Conservation (phyloP, 1,140 invertebrate genomes). For the Hylaeus volcanicus region DNA sequence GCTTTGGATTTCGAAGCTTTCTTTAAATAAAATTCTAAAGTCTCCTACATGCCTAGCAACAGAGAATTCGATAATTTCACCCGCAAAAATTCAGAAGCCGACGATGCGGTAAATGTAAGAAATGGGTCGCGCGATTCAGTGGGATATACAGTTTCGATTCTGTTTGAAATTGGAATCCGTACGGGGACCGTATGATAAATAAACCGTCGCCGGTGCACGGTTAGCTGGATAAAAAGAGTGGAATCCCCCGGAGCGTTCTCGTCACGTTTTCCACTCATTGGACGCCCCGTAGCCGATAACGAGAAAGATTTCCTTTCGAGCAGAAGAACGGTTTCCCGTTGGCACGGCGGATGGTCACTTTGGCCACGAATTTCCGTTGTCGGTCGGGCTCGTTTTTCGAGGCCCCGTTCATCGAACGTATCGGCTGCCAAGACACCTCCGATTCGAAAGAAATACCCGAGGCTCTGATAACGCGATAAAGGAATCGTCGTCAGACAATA, state of each 20-base stretch:
- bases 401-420: slow-evolving; percentile 23
- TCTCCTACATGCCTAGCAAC: too few species aligned
- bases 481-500: neutral
- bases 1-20: too few species aligned
- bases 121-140: neutral
- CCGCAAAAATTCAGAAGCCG: too few species aligned
- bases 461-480: neutral
- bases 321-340: slow-evolving; percentile 43
- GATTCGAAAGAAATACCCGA: neutral
- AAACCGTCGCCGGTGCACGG: neutral
- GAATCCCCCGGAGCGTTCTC: slow-evolving; percentile 44
- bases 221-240: neutral
- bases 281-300: slow-evolving; percentile 57
- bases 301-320: slow-evolving; percentile 49
- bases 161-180: neutral
- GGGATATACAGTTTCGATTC: neutral
- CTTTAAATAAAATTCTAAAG: too few species aligned
- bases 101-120: too few species aligned
- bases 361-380: slow-evolving; percentile 54
- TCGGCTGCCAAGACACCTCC: slow-evolving; percentile 24
- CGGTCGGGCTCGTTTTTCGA: slow-evolving; percentile 23
- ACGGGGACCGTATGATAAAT: neutral
- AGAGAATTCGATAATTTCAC: too few species aligned
- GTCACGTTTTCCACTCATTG: slow-evolving; percentile 63
- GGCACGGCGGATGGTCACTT: slow-evolving; percentile 33